Conservation (phyloP, 53 echinoderm and acorn worm species). For the Astropecten irregularis region DNA sequence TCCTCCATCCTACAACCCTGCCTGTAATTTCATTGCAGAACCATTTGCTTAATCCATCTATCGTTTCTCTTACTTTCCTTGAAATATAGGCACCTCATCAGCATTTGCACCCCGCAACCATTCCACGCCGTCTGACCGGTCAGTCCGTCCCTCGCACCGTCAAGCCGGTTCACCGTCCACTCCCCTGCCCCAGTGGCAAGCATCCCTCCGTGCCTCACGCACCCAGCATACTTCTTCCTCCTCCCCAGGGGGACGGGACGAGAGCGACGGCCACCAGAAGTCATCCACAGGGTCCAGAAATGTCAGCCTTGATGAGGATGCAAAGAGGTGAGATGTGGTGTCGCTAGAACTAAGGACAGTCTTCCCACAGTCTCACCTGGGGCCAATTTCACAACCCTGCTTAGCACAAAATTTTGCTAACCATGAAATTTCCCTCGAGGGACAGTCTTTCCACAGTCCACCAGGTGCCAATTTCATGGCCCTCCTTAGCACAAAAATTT, state of each 20-base stretch:
- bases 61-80: too few species aligned
- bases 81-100: conserved; percentile 12
- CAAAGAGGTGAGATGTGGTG: conserved; percentile 33
- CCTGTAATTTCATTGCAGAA: too few species aligned
- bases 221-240: not conserved
- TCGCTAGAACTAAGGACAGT: not conserved
- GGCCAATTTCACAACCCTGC: too few species aligned
- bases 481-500: too few species aligned
- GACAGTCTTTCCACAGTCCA: too few species aligned
- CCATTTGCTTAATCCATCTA: too few species aligned
- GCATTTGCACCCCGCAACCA: conserved; percentile 41
- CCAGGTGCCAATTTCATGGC: too few species aligned
- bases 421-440: too few species aligned
- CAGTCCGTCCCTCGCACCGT: not conserved
- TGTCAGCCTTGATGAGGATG: not conserved
- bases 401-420: too few species aligned
- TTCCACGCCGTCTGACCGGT: conserved; percentile 35
- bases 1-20: too few species aligned
- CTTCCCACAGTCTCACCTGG: too few species aligned
- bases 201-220: conserved; percentile 13
- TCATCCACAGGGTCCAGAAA: conserved; percentile 8
- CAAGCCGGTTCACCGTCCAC: not conserved
- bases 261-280: not conserved
- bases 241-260: conserved; percentile 34
- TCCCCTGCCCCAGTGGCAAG: conserved; percentile 1